Conservation (phyloP, 2,888 invertebrate species). For the Mimumesa dahlbomi region DNA sequence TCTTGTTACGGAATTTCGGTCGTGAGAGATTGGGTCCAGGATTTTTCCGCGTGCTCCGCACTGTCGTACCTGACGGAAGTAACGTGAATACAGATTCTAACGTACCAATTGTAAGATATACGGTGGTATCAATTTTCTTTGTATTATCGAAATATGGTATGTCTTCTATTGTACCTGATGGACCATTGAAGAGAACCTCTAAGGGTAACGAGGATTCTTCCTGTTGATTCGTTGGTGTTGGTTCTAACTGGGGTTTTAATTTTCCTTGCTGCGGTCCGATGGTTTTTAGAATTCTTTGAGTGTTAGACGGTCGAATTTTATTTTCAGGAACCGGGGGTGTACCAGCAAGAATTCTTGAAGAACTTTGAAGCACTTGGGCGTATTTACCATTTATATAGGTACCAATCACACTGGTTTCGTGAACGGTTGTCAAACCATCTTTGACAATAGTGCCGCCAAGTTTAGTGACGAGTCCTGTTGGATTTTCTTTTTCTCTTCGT, state of each 20-base stretch:
- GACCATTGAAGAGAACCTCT: slow-evolving; percentile 82
- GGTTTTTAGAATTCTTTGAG: slow-evolving; percentile 88
- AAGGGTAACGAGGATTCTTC: slow-evolving; percentile 83
- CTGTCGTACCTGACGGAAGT: slow-evolving; percentile 52
- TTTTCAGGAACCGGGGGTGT: slow-evolving; percentile 76
- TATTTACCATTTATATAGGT: slow-evolving; percentile 94
- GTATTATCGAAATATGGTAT: background rate
- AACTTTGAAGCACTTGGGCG: slow-evolving; percentile 91
- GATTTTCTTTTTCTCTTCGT: slow-evolving; percentile 85
- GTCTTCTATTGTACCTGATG: slow-evolving; percentile 74
- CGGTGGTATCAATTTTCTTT: background rate
- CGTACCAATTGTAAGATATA: background rate
- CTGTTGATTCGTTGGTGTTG: slow-evolving; percentile 83
- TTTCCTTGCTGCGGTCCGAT: slow-evolving; percentile 84
- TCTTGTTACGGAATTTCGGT: slow-evolving; percentile 77
- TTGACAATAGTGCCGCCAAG: slow-evolving; percentile 91
- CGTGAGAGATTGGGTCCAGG: slow-evolving; percentile 60
- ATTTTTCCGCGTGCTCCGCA: slow-evolving; percentile 71
- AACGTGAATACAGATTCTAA: slow-evolving; percentile 24
- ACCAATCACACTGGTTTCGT: slow-evolving; percentile 94
- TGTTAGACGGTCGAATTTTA: slow-evolving; percentile 86
- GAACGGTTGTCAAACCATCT: slow-evolving; percentile 91
- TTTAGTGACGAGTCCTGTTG: slow-evolving; percentile 91
- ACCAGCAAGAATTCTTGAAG: slow-evolving; percentile 84
- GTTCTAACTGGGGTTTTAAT: slow-evolving; percentile 83